Conservation (phyloP, 2,797 vertebrate species). For the Phrynocephalus guinanensis region DNA sequence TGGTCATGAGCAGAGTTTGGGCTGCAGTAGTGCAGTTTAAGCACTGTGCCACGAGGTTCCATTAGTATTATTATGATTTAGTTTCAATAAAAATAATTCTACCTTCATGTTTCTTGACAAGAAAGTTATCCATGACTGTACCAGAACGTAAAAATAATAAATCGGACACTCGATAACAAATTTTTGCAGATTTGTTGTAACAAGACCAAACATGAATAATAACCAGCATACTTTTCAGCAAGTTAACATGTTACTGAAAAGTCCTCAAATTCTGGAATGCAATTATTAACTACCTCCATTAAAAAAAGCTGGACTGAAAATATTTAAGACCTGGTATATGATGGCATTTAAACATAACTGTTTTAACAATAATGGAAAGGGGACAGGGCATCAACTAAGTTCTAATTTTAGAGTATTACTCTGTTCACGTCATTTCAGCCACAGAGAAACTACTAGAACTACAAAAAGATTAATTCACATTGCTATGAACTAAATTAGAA, state of each 20-base stretch:
- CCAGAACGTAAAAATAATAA: not conserved
- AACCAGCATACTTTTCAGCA: not conserved
- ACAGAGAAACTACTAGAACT: not conserved
- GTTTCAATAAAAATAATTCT: not conserved
- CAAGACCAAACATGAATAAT: not conserved
- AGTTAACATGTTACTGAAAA: not conserved
- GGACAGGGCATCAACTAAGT: not conserved
- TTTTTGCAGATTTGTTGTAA: not conserved
- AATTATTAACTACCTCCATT: not conserved
- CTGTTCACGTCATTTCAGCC: slow-evolving; percentile 19
- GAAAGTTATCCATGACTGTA: not conserved
- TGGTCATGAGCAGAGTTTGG: too few species aligned
- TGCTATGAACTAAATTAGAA: slow-evolving; percentile 47
- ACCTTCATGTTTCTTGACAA: not conserved
- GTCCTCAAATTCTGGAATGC: not conserved
- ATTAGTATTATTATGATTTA: not conserved
- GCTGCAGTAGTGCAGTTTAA: too few species aligned
- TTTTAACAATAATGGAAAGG: not conserved
- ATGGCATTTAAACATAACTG: slow-evolving; percentile 8
- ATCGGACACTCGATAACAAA: not conserved
- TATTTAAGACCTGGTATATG: not conserved
- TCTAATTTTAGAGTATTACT: not conserved
- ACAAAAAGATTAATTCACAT: slow-evolving; percentile 9
- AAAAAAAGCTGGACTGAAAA: not conserved
- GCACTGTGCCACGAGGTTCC: too few species aligned